phyloP scores from a whole-genome alignment of 2,888 invertebrate species.

The Mantis religiosa region DNA sequence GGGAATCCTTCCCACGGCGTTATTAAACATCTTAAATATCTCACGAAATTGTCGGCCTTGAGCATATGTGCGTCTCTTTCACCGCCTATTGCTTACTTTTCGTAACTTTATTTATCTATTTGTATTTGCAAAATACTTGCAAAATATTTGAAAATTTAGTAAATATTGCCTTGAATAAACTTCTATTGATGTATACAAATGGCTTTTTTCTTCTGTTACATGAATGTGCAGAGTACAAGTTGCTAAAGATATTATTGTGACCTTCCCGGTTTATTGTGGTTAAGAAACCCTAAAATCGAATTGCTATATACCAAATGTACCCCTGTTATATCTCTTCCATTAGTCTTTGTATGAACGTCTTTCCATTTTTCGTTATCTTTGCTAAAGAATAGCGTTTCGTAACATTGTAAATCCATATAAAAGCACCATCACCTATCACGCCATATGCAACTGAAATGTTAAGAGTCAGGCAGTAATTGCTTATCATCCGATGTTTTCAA shows the following conservation, averaged over 20 bases:
- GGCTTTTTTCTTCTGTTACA: conserved; percentile 3
- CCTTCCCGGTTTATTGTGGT: conserved; percentile 29
- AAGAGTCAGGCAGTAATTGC: conserved; percentile 12
- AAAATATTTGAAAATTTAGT: too few relatives aligned
- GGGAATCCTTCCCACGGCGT: neutral
- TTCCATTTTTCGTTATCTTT: conserved; percentile 20
- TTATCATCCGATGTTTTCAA: conserved; percentile 8
- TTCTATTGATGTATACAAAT: neutral
- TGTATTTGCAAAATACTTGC: neutral
- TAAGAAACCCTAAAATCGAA: conserved; percentile 25
- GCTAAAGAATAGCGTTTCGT: conserved; percentile 22
- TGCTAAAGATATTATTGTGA: conserved; percentile 9
- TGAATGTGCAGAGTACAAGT: conserved; percentile 23
- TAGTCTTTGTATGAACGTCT: conserved; percentile 29
- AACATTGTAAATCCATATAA: conserved; percentile 9
- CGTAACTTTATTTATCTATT: neutral
- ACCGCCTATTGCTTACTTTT: neutral
- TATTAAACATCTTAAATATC: neutral
- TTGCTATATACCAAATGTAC: conserved; percentile 27
- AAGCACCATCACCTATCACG: conserved; percentile 25
- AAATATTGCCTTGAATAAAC: neutral
- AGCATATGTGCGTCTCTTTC: neutral
- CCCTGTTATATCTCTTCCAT: conserved; percentile 25
- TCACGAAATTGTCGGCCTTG: neutral
- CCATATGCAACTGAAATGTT: too few relatives aligned